Conservation (phyloP, 2,888 invertebrate genomes). For the Phrixothrix hirtus region DNA sequence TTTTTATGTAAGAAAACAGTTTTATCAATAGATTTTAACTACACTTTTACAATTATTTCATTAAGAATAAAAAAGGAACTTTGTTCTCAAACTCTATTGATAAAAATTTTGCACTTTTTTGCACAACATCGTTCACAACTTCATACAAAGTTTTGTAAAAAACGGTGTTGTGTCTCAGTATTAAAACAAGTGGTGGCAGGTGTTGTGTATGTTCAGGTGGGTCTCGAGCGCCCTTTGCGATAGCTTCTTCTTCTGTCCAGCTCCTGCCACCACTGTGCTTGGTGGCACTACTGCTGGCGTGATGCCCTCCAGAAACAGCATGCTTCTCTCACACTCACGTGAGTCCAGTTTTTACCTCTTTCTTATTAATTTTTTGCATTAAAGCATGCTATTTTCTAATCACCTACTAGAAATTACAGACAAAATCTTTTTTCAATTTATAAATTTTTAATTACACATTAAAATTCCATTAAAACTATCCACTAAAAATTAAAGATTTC, state of each 20-base stretch:
- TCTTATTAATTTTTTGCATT: constrained; percentile 9
- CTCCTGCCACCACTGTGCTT: constrained; percentile 52
- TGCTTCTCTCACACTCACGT: constrained; percentile 47
- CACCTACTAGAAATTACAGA: too few species aligned
- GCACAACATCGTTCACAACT: constrained; percentile 11
- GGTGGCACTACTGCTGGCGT: constrained; percentile 50
- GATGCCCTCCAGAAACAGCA: constrained; percentile 45
- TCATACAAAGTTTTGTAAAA: not conserved
- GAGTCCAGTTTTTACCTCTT: constrained; percentile 38
- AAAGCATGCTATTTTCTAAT: constrained; percentile 16
- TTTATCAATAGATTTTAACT: too few species aligned
- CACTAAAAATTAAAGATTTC: too few species aligned
- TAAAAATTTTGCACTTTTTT: not conserved
- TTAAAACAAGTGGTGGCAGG: constrained; percentile 42
- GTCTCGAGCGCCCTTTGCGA: constrained; percentile 44
- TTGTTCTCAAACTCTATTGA: too few species aligned
- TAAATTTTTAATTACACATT: too few species aligned
- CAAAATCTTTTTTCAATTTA: too few species aligned
- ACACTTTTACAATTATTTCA: too few species aligned
- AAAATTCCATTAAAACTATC: too few species aligned
- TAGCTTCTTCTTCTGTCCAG: constrained; percentile 38
- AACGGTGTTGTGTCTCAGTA: constrained; percentile 21
- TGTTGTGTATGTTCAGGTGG: constrained; percentile 48
- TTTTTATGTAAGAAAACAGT: too few species aligned
- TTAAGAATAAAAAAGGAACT: too few species aligned